These are phyloP conservation scores for Phyllotreta cruciferae DNA, from an alignment of 2,888 invertebrate genomes.

Conservation along the genomic window DNA sequence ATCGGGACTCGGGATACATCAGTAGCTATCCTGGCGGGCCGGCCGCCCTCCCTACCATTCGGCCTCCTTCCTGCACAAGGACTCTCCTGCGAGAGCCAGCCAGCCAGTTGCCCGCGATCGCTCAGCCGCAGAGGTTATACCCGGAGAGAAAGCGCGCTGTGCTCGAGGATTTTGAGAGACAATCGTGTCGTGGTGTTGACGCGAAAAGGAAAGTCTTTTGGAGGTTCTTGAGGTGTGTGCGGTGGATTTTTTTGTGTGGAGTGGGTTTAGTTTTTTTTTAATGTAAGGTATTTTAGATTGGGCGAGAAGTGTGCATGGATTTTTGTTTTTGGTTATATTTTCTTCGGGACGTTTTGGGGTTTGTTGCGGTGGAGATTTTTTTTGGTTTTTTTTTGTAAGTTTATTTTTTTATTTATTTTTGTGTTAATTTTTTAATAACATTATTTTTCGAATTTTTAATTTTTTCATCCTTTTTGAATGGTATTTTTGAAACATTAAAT, in stretches of 20 bases:
- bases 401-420: too few relatives aligned
- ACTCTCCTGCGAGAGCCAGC: conserved; percentile 23
- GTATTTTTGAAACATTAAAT: too few relatives aligned
- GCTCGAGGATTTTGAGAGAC: conserved; percentile 16
- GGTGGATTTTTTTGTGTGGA: neutral
- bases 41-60: conserved; percentile 31
- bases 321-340: too few relatives aligned
- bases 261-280: conserved; percentile 13
- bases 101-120: conserved; percentile 34
- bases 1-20: conserved; percentile 32
- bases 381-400: too few relatives aligned
- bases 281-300: conserved; percentile 4
- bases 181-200: conserved; percentile 30
- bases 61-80: conserved; percentile 26
- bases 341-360: too few relatives aligned
- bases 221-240: conserved; percentile 9
- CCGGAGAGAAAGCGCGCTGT: neutral
- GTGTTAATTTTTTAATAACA: too few relatives aligned
- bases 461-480: too few relatives aligned
- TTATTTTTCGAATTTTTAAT: too few relatives aligned
- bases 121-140: conserved; percentile 6
- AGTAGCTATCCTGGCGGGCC: conserved; percentile 28
- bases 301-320: too few relatives aligned
- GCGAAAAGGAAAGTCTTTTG: conserved; percentile 27
- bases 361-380: too few relatives aligned